Evolutionary conservation across 2,888 invertebrate species (phyloP).

Genomic region (Malthinus seriepunctatus): DNA sequence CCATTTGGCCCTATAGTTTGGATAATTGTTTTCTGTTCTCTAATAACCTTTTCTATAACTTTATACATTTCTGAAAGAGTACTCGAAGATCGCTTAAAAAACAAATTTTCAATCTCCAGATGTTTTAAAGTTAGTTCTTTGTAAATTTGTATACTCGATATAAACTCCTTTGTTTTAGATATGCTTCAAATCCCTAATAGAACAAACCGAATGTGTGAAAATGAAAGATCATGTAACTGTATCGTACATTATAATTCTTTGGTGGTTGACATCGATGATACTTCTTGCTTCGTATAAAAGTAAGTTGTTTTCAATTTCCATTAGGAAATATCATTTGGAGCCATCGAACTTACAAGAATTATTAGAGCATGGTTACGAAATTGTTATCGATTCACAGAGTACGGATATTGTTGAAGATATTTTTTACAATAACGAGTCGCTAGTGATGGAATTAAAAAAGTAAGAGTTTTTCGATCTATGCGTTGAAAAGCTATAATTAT

Average conservation of each 20-base stretch:
- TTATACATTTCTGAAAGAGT: slow-evolving; percentile 9
- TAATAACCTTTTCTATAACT: slow-evolving; percentile 8
- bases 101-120: not conserved
- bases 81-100: not conserved
- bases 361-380: slow-evolving; percentile 30
- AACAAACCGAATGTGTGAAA: slow-evolving; percentile 28
- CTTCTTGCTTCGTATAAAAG: slow-evolving; percentile 38
- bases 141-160: not conserved
- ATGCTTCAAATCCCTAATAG: slow-evolving; percentile 30
- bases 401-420: slow-evolving; percentile 15
- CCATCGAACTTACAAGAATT: slow-evolving; percentile 31
- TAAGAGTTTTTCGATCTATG: slow-evolving; percentile 8
- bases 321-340: slow-evolving; percentile 32
- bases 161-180: slow-evolving; percentile 19
- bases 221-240: slow-evolving; percentile 6
- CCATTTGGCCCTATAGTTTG: slow-evolving; percentile 31
- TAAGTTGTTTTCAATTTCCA: slow-evolving; percentile 37
- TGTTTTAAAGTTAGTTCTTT: slow-evolving; percentile 12
- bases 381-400: slow-evolving; percentile 25
- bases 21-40: slow-evolving; percentile 17
- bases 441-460: slow-evolving; percentile 23
- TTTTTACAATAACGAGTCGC: slow-evolving; percentile 18
- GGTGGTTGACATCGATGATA: slow-evolving; percentile 33
- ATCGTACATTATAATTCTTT: slow-evolving; percentile 23
- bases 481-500: not conserved